Base-by-base conservation (phyloP, 2,797 vertebrate species). In the Cossypha heuglini region DNA sequence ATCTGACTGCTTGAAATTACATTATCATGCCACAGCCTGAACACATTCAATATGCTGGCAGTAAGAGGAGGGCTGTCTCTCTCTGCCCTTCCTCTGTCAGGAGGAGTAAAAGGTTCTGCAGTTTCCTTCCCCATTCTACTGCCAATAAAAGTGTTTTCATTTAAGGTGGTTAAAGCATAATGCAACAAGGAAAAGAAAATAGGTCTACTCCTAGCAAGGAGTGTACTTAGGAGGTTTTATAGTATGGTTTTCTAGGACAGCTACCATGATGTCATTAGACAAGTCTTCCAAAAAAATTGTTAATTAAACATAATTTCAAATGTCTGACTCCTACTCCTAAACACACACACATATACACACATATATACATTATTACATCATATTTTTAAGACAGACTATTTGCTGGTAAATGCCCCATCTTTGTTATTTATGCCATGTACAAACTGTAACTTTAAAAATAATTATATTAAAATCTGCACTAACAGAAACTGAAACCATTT, bases 1-100 rank as follows among this genome's bases (percentile, higher is more conserved):
- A 89, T 54, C n/a, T 55, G 63, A 85, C 59, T 93, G 45, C 63
- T 76, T 79, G 73, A 92, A 96, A 95, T 87, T 46, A 67, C 59
- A 80, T 89, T 82, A 89, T 77, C 55, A 54, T 3, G 8, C 14
- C 63, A 77, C 38, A 85, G 85, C 42, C 45, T 57, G 86, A 92
- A 85, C 15, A 73, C 0, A 2, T 46, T 71, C 75, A 77, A 68
- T 72, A 74, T 45, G 62, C 11, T 79, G 51, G 68, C 74, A 77
- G 52, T 29, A 88, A 75, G 42, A 61, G 49, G 10, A 80, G 10
- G 15, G 26, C 17, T 75, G 17, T 28, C 31, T 75, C 61, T 61
- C 46, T 73, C 74, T 90, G 51, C 49, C 38, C 19, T 75, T 81
- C 28, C 16, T 67, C 55, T 59, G 3, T 46, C 35, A 81, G 49